These are phyloP conservation scores for Oscheius sp. DNA, from an alignment of 1,140 invertebrate genomes.

Conservation along the genomic window DNA sequence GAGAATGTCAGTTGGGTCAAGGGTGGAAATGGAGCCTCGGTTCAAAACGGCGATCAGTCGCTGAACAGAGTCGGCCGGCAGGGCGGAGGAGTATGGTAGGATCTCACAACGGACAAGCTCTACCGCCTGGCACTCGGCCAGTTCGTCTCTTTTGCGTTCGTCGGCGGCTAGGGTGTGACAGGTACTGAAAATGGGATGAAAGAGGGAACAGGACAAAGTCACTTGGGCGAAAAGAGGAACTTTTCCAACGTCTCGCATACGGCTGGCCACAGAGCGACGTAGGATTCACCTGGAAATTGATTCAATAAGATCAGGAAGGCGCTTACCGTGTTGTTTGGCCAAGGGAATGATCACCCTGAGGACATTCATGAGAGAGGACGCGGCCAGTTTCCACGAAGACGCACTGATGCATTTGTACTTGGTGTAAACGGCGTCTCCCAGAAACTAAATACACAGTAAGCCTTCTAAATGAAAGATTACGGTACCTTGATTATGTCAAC, in stretches of 20 bases:
- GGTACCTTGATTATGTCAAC: conserved; percentile 50
- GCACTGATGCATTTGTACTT: conserved; percentile 80
- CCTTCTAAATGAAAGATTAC: background rate
- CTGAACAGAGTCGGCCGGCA: conserved; percentile 82
- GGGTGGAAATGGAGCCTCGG: conserved; percentile 77
- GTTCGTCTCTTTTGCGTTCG: conserved; percentile 55
- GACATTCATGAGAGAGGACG: conserved; percentile 76
- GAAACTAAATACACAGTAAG: conserved; percentile 25
- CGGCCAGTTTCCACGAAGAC: conserved; percentile 80
- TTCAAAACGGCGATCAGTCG: conserved; percentile 84
- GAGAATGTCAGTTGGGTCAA: conserved; percentile 56
- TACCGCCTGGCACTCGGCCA: conserved; percentile 70
- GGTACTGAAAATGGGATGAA: conserved; percentile 18
- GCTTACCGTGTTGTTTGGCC: conserved; percentile 72
- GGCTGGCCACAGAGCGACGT: conserved; percentile 72
- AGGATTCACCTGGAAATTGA: conserved; percentile 60
- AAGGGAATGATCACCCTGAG: conserved; percentile 80
- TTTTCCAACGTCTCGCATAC: conserved; percentile 81
- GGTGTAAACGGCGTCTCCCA: conserved; percentile 70
- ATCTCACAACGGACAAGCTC: conserved; percentile 81
- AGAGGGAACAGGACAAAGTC: conserved; percentile 12
- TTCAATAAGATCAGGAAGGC: conserved; percentile 58
- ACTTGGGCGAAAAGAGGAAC: conserved; percentile 78
- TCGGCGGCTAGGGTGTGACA: conserved; percentile 47
- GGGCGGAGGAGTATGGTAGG: conserved; percentile 74